These are phyloP conservation scores for Sylvilagus floridanus DNA, from an alignment of 2,797 vertebrate species.

Conservation along the genomic window DNA sequence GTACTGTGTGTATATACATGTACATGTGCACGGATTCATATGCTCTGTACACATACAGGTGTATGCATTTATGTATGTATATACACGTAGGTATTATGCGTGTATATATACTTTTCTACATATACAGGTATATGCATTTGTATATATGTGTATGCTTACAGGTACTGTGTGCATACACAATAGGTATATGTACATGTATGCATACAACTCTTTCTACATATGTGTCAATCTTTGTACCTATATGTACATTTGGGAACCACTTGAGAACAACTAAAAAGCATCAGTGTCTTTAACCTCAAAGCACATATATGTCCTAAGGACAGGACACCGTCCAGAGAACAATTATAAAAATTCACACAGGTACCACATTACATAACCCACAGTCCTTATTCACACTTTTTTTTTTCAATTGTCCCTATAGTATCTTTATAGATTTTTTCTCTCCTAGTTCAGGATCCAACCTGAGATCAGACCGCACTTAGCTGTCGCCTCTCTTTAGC, in stretches of 20 bases:
- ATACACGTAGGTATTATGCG: too few species aligned
- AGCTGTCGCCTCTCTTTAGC: constrained; percentile 16
- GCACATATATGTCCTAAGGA: not conserved
- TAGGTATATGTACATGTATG: too few species aligned
- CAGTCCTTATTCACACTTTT: not conserved
- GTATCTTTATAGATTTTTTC: not conserved
- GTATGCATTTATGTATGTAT: too few species aligned
- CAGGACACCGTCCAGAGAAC: not conserved
- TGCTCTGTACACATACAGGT: too few species aligned
- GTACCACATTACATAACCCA: not conserved
- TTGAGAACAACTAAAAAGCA: not conserved
- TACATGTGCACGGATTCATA: too few species aligned
- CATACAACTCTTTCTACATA: too few species aligned
- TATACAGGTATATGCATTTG: not conserved
- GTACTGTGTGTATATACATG: not conserved
- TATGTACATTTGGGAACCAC: not conserved
- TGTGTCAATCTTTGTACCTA: not conserved
- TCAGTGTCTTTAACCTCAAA: not conserved
- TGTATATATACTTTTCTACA: not conserved
- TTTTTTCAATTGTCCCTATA: not conserved
- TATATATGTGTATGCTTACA: too few species aligned
- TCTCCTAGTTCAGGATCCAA: not conserved
- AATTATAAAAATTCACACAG: not conserved
- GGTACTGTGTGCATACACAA: too few species aligned
- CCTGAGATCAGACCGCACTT: not conserved